These are phyloP conservation scores for chimpanzee (Pan troglodytes) DNA, from an alignment of 2,113 vertebrate species.

Conservation along the genomic window NHGRI_mPanTro3-v2.1_pri NC_072413.2:41477501-41478000, in stretches of 20 bases:
- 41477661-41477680: background rate
- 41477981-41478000: background rate
- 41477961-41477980: background rate
- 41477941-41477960: background rate
- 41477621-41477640: background rate
- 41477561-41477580: background rate
- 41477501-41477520: background rate
- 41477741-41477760: background rate
- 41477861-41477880: background rate
- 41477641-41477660: background rate
- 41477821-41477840: background rate
- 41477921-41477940: background rate
- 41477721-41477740: fast-evolving
- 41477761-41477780: background rate
- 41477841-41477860: background rate
- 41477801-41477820: background rate
- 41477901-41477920: background rate
- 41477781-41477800: too few relatives aligned
- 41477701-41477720: background rate
- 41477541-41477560: background rate
- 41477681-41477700: background rate
- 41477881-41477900: background rate
- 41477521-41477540: background rate
- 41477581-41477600: background rate
- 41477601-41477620: background rate